phyloP scores from a whole-genome alignment of 2,888 invertebrate genomes.

The Stenchaetothrips biformis region DNA sequence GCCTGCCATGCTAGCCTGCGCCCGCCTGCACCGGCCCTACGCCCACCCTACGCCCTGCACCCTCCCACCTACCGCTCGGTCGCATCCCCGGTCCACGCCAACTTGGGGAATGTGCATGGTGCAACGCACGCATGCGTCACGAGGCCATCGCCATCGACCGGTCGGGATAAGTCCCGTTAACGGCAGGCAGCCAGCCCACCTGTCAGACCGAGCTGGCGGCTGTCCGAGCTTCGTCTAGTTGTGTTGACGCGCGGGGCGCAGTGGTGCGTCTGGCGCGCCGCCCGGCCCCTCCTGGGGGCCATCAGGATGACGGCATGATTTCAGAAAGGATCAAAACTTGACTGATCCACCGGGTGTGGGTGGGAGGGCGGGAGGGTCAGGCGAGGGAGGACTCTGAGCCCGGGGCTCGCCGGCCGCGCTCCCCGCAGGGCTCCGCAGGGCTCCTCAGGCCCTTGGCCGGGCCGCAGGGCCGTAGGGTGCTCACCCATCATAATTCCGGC shows the following conservation, averaged over 20 bases:
- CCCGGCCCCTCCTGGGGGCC: slow-evolving; percentile 6
- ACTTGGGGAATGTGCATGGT: too few species aligned
- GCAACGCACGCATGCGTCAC: too few species aligned
- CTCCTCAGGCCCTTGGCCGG: not conserved
- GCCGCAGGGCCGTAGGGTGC: not conserved
- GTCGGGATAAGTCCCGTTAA: too few species aligned
- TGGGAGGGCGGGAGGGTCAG: not conserved
- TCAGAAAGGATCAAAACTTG: slow-evolving; percentile 25
- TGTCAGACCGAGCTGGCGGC: not conserved
- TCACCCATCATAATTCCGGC: too few species aligned
- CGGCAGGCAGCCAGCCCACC: not conserved
- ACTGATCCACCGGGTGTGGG: slow-evolving; percentile 13
- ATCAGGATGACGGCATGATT: slow-evolving; percentile 15
- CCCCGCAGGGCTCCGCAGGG: not conserved
- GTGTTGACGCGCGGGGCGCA: not conserved
- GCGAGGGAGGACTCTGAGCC: too few species aligned
- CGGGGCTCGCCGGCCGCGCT: too few species aligned
- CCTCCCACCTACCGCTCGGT: too few species aligned
- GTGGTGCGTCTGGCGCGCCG: not conserved
- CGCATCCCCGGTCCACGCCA: too few species aligned
- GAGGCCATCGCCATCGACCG: too few species aligned
- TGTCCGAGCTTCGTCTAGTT: not conserved
- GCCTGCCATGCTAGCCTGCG: too few species aligned
- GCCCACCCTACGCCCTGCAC: too few species aligned
- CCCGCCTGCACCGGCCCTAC: too few species aligned